These are phyloP conservation scores for Amblyopsis rosae DNA, from an alignment of 2,113 vertebrate genomes.

Conservation along the genomic window DNA sequence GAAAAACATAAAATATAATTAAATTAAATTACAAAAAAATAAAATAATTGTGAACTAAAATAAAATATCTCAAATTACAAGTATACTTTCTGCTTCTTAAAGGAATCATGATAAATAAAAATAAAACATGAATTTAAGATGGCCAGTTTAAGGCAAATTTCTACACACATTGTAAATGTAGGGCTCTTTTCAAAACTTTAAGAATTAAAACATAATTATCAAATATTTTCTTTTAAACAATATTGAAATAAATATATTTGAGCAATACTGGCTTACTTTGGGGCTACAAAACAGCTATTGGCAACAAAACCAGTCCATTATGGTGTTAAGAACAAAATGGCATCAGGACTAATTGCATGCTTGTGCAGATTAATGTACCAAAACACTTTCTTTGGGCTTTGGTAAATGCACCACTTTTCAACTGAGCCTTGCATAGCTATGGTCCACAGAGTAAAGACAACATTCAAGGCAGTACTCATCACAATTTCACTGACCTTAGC, in stretches of 20 bases:
- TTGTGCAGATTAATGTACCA: no score
- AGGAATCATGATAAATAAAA: constrained; percentile 24
- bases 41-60: constrained; percentile 16
- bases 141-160: constrained; percentile 31
- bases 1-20: constrained; percentile 44
- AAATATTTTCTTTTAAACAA: constrained; percentile 20
- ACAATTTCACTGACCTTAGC: no score
- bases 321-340: background rate
- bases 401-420: no score
- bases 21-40: constrained; percentile 37
- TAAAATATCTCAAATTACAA: constrained; percentile 24
- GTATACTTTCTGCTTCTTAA: constrained; percentile 21
- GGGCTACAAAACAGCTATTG: background rate
- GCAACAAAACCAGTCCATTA: constrained; percentile 2
- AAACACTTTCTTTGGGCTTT: no score
- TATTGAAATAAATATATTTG: constrained; percentile 9
- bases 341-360: background rate
- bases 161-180: constrained; percentile 25
- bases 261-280: constrained; percentile 6
- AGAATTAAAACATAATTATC: constrained; percentile 32
- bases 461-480: no score
- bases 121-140: background rate
- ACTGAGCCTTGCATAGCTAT: no score
- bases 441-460: no score
- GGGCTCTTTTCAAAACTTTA: constrained; percentile 21